phyloP scores from a whole-genome alignment of 2,113 vertebrate genomes.

The Gambusia affinis region DNA sequence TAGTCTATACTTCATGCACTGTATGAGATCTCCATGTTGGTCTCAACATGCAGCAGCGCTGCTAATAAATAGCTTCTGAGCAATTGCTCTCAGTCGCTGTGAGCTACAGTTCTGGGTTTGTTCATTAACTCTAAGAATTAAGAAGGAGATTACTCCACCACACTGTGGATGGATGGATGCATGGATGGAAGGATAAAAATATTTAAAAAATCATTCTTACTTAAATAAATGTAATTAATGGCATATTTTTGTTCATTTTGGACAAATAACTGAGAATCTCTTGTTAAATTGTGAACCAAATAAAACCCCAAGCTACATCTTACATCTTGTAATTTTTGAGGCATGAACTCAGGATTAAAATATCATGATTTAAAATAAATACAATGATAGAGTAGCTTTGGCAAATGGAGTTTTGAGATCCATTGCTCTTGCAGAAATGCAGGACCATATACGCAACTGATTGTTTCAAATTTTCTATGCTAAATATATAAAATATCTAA shows the following conservation, averaged over 20 bases:
- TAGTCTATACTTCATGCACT: neutral
- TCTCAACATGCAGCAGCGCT: conserved; percentile 15
- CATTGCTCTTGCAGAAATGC: neutral
- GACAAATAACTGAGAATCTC: too few relatives aligned
- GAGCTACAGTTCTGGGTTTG: conserved; percentile 3
- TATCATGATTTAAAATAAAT: neutral
- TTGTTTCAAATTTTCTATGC: neutral
- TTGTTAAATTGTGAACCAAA: too few relatives aligned
- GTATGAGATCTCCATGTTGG: conserved; percentile 51
- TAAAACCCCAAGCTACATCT: too few relatives aligned
- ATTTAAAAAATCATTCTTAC: neutral
- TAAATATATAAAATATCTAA: neutral
- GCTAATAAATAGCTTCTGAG: conserved; percentile 55
- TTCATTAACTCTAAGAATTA: neutral
- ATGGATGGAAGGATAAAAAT: neutral
- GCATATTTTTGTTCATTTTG: neutral
- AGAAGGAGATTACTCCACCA: too few relatives aligned
- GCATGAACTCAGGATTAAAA: too few relatives aligned
- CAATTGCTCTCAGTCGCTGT: neutral
- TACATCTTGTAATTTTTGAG: too few relatives aligned
- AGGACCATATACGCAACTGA: neutral
- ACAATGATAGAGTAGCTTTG: neutral
- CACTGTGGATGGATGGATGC: neutral
- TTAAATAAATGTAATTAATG: neutral
- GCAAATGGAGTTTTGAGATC: neutral